Evolutionary conservation across 2,888 invertebrate genomes (phyloP), one percentile per base, ranked within the genome.

Genomic region (Diplolepis rosae): DNA sequence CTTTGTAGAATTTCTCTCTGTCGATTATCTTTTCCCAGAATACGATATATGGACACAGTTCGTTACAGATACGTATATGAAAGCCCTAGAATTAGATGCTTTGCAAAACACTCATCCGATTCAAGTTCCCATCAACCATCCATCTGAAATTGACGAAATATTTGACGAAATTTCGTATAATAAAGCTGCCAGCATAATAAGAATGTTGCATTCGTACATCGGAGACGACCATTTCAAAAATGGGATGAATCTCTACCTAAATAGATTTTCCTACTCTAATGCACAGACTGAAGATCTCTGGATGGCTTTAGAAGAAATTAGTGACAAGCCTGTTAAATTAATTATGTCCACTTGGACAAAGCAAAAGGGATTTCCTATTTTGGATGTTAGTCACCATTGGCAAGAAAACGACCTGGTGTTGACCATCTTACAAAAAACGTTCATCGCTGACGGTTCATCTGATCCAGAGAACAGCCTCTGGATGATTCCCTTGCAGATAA

Each of bases 301-400:
- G 98, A 92, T 92, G 1, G 95, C 97, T 0, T 90, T 98, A 76
- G 95, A 95, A 83, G 95, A 96, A 86, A 95, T 95, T 2, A 96
- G 96, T 78, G 93, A 94, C 30, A 96, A 98, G 87, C 96, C 97
- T 3, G 95, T 99, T 1, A 94, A 93, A 1, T 93, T 92, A 56
- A 94, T 99, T 9, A 99, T 99, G 98, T 94, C 95, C 7, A 95
- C 96, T 28, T 99, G 99, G 99, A 98, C 98, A 0, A 95, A 96
- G 86, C 95, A 96, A 85, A 95, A 95, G 93, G 98, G 98, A 51
- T 98, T 96, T 87, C 98, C 98, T 1, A 93, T 98, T 70, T 93
- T 96, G 11, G 91, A 89, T 52, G 91, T 93, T 6, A 52, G 18
- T 27, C 90, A 90, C 75, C 91, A 92, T 42, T 18, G 52, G 32